phyloP scores from a whole-genome alignment of 2,888 invertebrate species.

The Abrostola tripartita region DNA sequence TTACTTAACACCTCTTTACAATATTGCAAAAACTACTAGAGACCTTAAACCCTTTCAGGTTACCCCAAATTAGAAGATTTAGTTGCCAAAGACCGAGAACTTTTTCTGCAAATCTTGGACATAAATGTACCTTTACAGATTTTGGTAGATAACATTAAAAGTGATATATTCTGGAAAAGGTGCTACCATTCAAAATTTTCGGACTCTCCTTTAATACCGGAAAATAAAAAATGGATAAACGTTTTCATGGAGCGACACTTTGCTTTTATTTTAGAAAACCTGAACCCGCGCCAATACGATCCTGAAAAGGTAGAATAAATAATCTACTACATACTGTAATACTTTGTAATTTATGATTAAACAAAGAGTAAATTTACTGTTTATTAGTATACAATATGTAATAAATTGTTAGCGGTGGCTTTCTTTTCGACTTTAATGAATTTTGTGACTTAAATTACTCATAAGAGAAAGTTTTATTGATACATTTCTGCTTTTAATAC shows the following conservation, averaged over 20 bases:
- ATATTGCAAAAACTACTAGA: no score
- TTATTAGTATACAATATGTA: no score
- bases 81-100: slow-evolving; percentile 79
- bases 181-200: slow-evolving; percentile 78
- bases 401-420: no score
- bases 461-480: no score
- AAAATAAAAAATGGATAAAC: slow-evolving; percentile 79
- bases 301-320: slow-evolving; percentile 78
- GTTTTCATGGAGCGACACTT: slow-evolving; percentile 82
- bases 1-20: no score
- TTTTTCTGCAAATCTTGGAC: slow-evolving; percentile 78
- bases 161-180: slow-evolving; percentile 84
- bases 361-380: no score
- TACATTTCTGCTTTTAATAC: no score
- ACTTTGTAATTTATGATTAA: no score
- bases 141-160: slow-evolving; percentile 82
- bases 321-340: not conserved
- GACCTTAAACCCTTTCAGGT: slow-evolving; percentile 57
- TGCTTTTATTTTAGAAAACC: slow-evolving; percentile 81
- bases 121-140: slow-evolving; percentile 79
- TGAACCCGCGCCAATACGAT: slow-evolving; percentile 83
- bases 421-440: no score
- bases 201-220: slow-evolving; percentile 66
- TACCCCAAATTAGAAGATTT: slow-evolving; percentile 74
- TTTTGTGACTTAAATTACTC: no score